Evolutionary conservation across 92 coral and sea anemone genomes (phyloP), one percentile per base, ranked within the genome.

Genomic region (Porites cylindrica): DNA sequence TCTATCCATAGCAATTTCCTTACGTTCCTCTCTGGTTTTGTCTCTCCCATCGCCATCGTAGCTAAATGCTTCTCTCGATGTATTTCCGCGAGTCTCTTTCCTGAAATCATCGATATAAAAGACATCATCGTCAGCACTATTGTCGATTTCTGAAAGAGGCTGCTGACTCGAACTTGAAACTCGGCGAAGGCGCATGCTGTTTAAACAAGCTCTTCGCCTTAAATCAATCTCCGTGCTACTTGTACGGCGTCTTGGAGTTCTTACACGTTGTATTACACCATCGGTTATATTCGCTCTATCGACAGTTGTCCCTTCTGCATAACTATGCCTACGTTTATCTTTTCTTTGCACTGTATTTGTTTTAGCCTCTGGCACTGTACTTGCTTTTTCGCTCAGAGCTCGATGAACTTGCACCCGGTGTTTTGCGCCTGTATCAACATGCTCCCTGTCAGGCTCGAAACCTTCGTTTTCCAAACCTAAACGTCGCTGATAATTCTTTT

Each of bases 191-290:
- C 91, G 91, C 86, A 94, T 89, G 63, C 88, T 89, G 56, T 94
- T 94, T 29, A 89, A 72, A 23, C 88, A 82, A 4, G 97, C 97
- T 80, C 72, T 78, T 26, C 92, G 87, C 52, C 93, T 77, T 51
- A 94, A 86, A 77, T 90, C 94, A 23, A 86, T 91, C 12, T 87
- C 97, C 7, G 82, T 68, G 17, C 87, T 43, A 61, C 93, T 86
- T 0, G 86, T 72, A 43, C 58, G 85, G 10, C 91, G 67, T 56
- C 59, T 53, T 10, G 65, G n/a, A 17, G 58, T 24, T 21, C 47
- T 38, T 18, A 5, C 43, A 19, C 18, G 59, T 29, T 81, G 85
- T n/a, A 67, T 1, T 18, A 3, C 64, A 51, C 6, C 73, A 9
- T 63, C 53, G 16, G 7, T 23, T 20, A 14, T 14, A 60, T 72